Evolutionary conservation across 1,140 invertebrate species (phyloP), one percentile per base, ranked within the genome.

Genomic region (Drosophila sulfurigaster): DNA sequence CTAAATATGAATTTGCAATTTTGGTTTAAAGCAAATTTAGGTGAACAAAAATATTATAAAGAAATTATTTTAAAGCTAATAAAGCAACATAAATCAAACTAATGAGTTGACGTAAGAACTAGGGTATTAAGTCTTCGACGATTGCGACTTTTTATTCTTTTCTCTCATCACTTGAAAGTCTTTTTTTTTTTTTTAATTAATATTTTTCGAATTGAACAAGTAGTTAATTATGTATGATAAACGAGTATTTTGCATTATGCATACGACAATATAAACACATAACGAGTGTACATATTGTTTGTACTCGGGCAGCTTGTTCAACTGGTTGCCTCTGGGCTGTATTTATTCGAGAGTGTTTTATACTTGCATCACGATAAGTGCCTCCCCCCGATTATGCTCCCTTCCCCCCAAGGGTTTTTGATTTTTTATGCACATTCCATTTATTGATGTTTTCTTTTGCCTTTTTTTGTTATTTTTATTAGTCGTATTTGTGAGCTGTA

Each of bases 401-500:
- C 48, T 16, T 51, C 49, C 35, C 51, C 35, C 51, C 35, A 43
- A 51, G 35, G 5, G 49, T 80, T 67, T 35, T 10, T 13, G 51
- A 46, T 52, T 49, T 60, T 67, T 77, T 73, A 63, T 75, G 69
- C 60, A 67, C 20, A 67, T 82, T 52, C 13, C 60, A 49, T 70
- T 62, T 85, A 64, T 69, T 81, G 59, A 41, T 72, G 56, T 59
- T 30, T 11, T 41, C 43, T 13, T 16, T 38, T 38, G 5, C 6
- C 5, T 10, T 38, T 38, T 35, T 38, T 38, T 38, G 6, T 38
- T 38, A 48, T 75, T 82, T 79, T 87, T 87, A 87, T 82, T 68
- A 68, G 79, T 71, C 76, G 76, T 87, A 86, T 87, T 78, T 86
- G 79, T 46, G 41, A 72, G 75, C 48, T 68, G 66, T 87, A 82